These are phyloP conservation scores for Ips typographus DNA, from an alignment of 1,140 invertebrate genomes.

Conservation along the genomic window DNA sequence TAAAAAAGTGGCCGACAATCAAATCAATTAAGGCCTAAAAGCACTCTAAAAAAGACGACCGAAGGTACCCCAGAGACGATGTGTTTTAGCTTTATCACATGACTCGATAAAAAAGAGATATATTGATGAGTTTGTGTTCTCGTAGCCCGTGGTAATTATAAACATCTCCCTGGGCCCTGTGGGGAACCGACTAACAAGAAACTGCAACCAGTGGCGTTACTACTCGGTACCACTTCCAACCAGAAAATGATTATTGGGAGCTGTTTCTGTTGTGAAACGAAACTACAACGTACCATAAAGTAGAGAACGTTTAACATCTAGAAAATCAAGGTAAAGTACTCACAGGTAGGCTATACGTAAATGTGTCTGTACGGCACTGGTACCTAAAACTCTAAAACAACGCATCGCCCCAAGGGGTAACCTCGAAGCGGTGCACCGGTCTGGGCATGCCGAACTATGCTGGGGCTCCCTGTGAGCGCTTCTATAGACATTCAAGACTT, in stretches of 20 bases:
- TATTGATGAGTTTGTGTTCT: constrained; percentile 40
- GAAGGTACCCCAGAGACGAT: constrained; percentile 15
- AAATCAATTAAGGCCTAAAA: constrained; percentile 30
- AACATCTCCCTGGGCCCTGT: constrained; percentile 25
- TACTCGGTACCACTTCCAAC: background rate
- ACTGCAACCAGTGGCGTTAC: constrained; percentile 9
- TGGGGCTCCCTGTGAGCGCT: constrained; percentile 5
- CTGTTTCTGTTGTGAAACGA: background rate
- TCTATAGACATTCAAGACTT: constrained; percentile 11
- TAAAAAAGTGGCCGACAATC: constrained; percentile 27
- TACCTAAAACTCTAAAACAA: constrained; percentile 11
- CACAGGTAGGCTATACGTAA: no score
- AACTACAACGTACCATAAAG: background rate
- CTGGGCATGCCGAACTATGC: constrained; percentile 1
- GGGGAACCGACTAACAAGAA: constrained; percentile 12
- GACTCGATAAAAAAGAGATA: constrained; percentile 36
- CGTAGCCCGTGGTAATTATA: constrained; percentile 38
- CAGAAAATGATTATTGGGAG: background rate
- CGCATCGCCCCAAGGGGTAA: constrained; percentile 11
- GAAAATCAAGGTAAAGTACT: background rate
- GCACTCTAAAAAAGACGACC: constrained; percentile 23
- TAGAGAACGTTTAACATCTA: background rate
- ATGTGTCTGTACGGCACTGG: background rate
- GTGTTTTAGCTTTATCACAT: constrained; percentile 31
- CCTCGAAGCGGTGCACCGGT: background rate